Evolutionary conservation across 2,113 vertebrate species (phyloP).

Genomic region (Hypanus sabinus): DNA sequence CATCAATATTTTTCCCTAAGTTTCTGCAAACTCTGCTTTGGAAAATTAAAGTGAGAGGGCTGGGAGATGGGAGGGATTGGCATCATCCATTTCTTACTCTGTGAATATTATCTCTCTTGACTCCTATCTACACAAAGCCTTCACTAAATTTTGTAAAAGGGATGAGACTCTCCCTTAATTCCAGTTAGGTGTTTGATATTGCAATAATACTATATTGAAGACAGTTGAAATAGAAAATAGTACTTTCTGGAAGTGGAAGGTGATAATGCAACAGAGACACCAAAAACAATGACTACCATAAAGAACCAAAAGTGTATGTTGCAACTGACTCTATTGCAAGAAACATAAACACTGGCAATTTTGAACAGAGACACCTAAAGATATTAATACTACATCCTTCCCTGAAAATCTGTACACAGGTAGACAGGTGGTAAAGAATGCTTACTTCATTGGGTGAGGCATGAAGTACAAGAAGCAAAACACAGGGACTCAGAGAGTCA

Average conservation of each 20-base stretch:
- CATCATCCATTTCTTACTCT: not conserved
- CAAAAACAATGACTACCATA: not conserved
- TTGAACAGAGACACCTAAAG: no score
- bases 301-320: not conserved
- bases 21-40: not conserved
- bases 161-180: not conserved
- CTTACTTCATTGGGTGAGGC: no score
- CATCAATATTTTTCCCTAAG: not conserved
- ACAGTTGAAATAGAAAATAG: not conserved
- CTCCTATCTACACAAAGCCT: not conserved
- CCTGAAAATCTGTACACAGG: no score
- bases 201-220: not conserved
- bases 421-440: no score
- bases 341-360: no score
- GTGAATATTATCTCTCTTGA: not conserved
- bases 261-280: not conserved
- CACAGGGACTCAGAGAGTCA: no score
- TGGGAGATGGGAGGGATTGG: not conserved
- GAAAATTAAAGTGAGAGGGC: not conserved
- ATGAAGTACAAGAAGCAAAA: no score
- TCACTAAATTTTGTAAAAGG: not conserved
- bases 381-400: no score
- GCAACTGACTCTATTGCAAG: not conserved
- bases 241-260: not conserved
- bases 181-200: not conserved